A percentile compares a stretch with the other conserved stretches of the same genome.
Conservation (phyloP, 2,113 vertebrate genomes). For the Alosa alosa region DNA sequence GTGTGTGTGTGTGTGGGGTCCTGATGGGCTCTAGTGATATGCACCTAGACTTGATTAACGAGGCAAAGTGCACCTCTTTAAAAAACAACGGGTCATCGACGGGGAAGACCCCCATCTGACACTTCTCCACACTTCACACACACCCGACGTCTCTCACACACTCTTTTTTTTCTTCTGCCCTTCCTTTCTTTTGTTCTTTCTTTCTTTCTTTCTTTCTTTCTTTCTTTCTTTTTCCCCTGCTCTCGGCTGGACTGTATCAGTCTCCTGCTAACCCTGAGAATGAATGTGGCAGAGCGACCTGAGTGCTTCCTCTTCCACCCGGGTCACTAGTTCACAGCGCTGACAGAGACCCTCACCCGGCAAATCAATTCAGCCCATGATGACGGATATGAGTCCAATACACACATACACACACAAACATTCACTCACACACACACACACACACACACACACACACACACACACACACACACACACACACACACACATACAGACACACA, state of each 20-base stretch:
- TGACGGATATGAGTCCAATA: slow-evolving; percentile 24
- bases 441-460: slow-evolving; percentile 20
- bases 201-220: neutral
- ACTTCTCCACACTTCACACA: slow-evolving; percentile 60
- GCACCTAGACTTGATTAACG: slow-evolving; percentile 66
- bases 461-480: slow-evolving; percentile 18
- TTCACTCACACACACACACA: slow-evolving; percentile 2
- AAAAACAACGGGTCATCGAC: slow-evolving; percentile 60
- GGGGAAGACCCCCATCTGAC: slow-evolving; percentile 55
- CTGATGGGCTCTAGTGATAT: slow-evolving; percentile 43
- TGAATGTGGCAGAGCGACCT: slow-evolving; percentile 65
- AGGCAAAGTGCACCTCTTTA: slow-evolving; percentile 60
- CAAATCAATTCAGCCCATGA: slow-evolving; percentile 9
- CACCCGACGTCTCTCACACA: slow-evolving; percentile 35
- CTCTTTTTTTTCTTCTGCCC: slow-evolving; percentile 46
- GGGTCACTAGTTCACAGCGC: slow-evolving; percentile 68
- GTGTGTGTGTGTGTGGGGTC: slow-evolving; percentile 6
- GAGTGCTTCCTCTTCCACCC: slow-evolving; percentile 60
- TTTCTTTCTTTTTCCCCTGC: too few species aligned
- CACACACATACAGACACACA: slow-evolving; percentile 8
- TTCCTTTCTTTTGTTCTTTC: slow-evolving; percentile 22
- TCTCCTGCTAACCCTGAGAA: slow-evolving; percentile 56
- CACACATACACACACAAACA: slow-evolving; percentile 14
- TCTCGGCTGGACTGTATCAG: slow-evolving; percentile 31
- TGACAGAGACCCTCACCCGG: slow-evolving; percentile 64